These are phyloP conservation scores for Ischnura elegans DNA, from an alignment of 2,888 invertebrate genomes.

Conservation along the genomic window DNA sequence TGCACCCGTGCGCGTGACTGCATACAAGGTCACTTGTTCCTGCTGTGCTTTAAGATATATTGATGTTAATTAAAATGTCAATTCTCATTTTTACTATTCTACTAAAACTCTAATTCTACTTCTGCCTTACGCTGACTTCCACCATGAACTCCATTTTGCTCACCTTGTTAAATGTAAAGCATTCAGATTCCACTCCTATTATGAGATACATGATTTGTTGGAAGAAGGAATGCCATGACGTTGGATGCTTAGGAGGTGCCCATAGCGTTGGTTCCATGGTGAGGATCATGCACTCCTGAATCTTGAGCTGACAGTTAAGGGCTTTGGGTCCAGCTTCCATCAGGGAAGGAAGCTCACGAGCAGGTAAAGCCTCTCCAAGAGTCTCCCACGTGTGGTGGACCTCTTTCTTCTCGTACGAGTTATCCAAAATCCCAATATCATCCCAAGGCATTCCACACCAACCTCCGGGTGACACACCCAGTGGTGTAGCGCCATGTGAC, in stretches of 20 bases:
- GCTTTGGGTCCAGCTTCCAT: neutral
- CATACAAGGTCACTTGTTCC: too few relatives aligned
- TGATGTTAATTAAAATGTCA: too few relatives aligned
- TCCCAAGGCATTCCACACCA: neutral
- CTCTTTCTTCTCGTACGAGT: neutral
- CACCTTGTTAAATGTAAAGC: conserved; percentile 48
- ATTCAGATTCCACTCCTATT: conserved; percentile 52
- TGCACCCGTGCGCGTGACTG: too few relatives aligned
- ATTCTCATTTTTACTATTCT: too few relatives aligned
- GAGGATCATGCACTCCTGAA: conserved; percentile 43
- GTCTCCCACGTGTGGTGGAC: conserved; percentile 2
- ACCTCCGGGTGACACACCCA: neutral
- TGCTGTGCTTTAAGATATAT: too few relatives aligned
- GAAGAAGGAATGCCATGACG: neutral
- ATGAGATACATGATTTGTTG: conserved; percentile 12
- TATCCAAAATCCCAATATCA: neutral
- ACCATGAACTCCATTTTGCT: too few relatives aligned
- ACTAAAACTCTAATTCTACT: too few relatives aligned
- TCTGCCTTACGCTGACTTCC: too few relatives aligned
- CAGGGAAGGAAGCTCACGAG: neutral
- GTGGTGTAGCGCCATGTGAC: neutral
- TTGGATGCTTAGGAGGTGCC: neutral
- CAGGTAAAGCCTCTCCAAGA: neutral
- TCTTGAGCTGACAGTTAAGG: conserved; percentile 39
- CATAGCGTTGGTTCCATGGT: conserved; percentile 1